Evolutionary conservation across 2,888 invertebrate species (phyloP), one percentile per base, ranked within the genome.

Genomic region (Crepidodera aurea): DNA sequence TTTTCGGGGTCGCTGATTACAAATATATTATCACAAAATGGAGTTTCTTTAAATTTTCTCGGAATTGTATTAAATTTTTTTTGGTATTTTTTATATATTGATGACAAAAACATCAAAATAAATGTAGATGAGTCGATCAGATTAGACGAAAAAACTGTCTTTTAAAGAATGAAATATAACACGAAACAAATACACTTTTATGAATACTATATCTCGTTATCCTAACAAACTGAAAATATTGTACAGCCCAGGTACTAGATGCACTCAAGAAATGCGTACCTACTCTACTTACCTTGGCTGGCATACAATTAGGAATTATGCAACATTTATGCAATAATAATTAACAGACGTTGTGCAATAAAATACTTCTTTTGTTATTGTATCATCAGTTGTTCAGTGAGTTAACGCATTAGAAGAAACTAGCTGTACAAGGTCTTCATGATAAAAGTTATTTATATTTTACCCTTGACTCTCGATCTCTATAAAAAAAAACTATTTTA

Each of bases 271-370:
- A n/a, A 39, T 39, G 39, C 39, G 39, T 12, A 39, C 13, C 39
- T 39, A 39, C 39, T 39, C 39, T 16, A 39, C 39, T 39, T 39
- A 39, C 39, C 39, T 39, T 39, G 39, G 39, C n/a, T 15, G 39
- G 13, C 13, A 16, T 12, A 39, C 39, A 39, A 39, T 39, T 39
- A 39, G 39, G 2, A 39, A 39, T 39, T 39, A 39, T 39, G 39
- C 39, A 39, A 39, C n/a, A 12, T n/a, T 39, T 39, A 39, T 39
- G 39, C 39, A 39, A 39, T 39, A 16, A n/a, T 15, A 39, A 15
- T 39, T 15, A 39, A 39, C 39, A 5, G 39, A 7, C n/a, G 39
- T 39, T 39, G 39, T n/a, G 39, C n/a, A 39, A 39, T 39, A n/a
- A 39, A 39, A 39, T 39, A 16, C 39, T 16, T 39, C 39, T 39